Conservation (phyloP, 2,797 vertebrate genomes). For the Microctenopoma steveboyesi region DNA sequence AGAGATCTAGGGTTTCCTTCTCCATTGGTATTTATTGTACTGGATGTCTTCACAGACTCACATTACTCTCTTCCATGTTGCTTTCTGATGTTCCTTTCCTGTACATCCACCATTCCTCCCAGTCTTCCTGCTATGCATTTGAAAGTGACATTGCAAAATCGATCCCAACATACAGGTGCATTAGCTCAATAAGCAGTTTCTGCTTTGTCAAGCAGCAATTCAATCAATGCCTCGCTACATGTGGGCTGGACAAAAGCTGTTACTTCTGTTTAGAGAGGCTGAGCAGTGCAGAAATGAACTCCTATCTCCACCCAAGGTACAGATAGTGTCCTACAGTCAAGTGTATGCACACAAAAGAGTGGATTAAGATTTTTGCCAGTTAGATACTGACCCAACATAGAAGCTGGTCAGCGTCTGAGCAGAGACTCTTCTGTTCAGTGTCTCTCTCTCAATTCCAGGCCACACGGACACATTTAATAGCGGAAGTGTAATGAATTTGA, state of each 20-base stretch:
- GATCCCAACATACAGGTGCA: slow-evolving; percentile 79
- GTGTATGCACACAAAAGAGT: background rate
- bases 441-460: background rate
- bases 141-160: slow-evolving; percentile 81
- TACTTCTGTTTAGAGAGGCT: slow-evolving; percentile 67
- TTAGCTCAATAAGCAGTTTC: slow-evolving; percentile 85
- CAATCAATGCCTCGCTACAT: slow-evolving; percentile 78
- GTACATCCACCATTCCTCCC: slow-evolving; percentile 21
- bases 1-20: slow-evolving; percentile 4
- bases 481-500: background rate
- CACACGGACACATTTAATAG: background rate
- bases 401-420: background rate
- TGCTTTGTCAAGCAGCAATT: slow-evolving; percentile 84
- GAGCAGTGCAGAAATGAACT: slow-evolving; percentile 48
- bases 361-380: background rate
- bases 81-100: slow-evolving; percentile 9
- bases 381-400: background rate
- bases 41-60: slow-evolving; percentile 8
- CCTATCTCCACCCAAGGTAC: background rate
- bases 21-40: background rate
- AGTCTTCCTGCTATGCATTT: slow-evolving; percentile 53
- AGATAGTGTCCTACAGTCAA: slow-evolving; percentile 4
- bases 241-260: slow-evolving; percentile 71
- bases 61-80: background rate
- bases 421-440: no score